Base-by-base conservation (phyloP, 1,140 invertebrate species). In the Diabrotica undecimpunctata region DNA sequence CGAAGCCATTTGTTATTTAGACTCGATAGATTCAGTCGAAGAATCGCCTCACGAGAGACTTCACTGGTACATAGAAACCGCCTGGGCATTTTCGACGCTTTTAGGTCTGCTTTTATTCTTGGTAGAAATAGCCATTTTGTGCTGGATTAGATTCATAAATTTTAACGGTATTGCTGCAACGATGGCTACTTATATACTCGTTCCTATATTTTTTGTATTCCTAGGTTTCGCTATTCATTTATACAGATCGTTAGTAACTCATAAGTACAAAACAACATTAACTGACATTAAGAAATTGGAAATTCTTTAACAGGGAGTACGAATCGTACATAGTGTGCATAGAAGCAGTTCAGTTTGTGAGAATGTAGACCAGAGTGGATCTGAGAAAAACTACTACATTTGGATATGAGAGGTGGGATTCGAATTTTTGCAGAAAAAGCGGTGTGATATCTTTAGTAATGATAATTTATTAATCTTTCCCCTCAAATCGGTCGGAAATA, bases 61-160 rank as follows among this genome's bases (percentile, higher is more conserved):
- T 2, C 90, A 92, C 71, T 93, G 92, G 91, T 98, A 97, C 76
- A 98, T 98, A 12, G 95, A 98, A 79, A 89, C 95, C 50, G 95
- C 97, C 0, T 99, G 97, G 97, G 91, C 93, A 5, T 98, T 97
- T 77, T 97, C 95, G 0, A 99, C 96, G 0, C 83, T 97, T 2
- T 82, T 99, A 38, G 96, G 96, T 0, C 87, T 98, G 2, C 81
- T 99, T 52, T 79, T 99, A 7, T 99, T 99, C 78, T 82, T 99
- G 10, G 82, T 94, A 12, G 96, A 98, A 83, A 96, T 98, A 62
- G 95, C 93, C 0, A 92, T 99, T 66, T 84, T 98, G 0, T 96
- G 94, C 77, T 98, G 95, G 93, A 89, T 95, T 0, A 94, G 94
- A 72, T 94, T 95, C 78, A 92, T 91, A 66, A 89, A 92, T 74